These are phyloP conservation scores for Amphimallon solstitiale DNA, from an alignment of 2,888 invertebrate species.

Conservation along the genomic window DNA sequence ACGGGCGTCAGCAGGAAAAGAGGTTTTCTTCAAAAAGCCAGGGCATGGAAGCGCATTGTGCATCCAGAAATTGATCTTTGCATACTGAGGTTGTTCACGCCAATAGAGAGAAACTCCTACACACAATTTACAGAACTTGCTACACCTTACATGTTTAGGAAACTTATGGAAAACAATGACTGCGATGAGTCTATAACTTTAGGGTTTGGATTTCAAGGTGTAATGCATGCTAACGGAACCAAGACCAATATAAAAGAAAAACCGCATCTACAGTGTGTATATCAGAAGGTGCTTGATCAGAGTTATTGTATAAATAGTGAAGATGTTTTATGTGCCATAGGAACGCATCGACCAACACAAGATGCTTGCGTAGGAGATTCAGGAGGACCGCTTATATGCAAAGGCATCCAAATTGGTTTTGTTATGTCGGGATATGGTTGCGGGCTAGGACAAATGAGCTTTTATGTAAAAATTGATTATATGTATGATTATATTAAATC, in stretches of 20 bases:
- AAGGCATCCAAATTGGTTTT: slow-evolving; percentile 12
- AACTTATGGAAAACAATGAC: background rate
- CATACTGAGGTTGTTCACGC: background rate
- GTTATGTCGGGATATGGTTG: background rate
- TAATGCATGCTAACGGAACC: too few species aligned
- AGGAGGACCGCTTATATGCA: slow-evolving; percentile 6
- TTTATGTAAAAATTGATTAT: background rate
- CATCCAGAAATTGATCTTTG: slow-evolving; percentile 1
- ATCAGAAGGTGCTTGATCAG: background rate
- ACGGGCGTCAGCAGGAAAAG: background rate
- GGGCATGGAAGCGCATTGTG: slow-evolving; percentile 3
- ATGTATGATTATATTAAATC: background rate
- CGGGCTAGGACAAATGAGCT: background rate
- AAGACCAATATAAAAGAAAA: background rate
- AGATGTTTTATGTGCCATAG: slow-evolving; percentile 1
- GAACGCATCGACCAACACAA: background rate
- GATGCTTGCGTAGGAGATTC: slow-evolving; percentile 3
- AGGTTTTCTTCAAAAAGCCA: background rate
- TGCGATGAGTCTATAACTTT: slow-evolving; percentile 10
- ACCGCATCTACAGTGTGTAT: background rate
- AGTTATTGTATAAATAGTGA: background rate
- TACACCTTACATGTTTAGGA: background rate
- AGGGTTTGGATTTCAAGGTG: slow-evolving; percentile 23
- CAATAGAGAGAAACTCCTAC: background rate
- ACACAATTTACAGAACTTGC: slow-evolving; percentile 10